Evolutionary conservation across 1,140 invertebrate species (phyloP), one percentile per base, ranked within the genome.

Genomic region (Eueides isabella): DNA sequence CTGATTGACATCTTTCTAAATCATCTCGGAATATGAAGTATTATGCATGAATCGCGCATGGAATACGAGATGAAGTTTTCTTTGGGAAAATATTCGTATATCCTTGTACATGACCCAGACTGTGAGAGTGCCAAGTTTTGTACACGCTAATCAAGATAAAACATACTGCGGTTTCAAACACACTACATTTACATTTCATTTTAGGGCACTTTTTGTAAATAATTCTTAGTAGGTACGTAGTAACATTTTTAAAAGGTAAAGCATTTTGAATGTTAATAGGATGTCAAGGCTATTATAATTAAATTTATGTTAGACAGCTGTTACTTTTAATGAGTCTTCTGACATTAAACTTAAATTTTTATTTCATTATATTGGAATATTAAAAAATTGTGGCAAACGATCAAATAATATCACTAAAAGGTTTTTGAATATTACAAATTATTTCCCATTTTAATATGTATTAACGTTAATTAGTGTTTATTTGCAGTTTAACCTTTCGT

Each of bases 141-240:
- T 23, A 23, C 31, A 41, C 30, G 19, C 55, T 69, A 62, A 70
- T 70, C 68, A 70, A 70, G 68, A 69, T 69, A 61, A 69, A 65
- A 70, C 61, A 23, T 16, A 14, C 0, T 23, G 16, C 12, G 23
- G 4, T 19, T 70, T 30, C 68, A 63, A 31, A 70, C 33, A 44
- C 4, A 33, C 65, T 67, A 55, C 63, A 65, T 19, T 65, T 63
- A 63, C 61, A 30, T 63, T 30, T 5, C 29, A 63, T 63, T 31
- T 62, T 63, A 0, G 48, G 48, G 48, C 23, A 55, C 0, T 23
- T 55, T 55, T 55, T 11, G 48, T 55, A 23, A 55, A 26, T 55
- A 11, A 55, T 26, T 55, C 12, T 7, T 31, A n/a, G 38, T 19
- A 19, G 14, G 41, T 44, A 44, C 16, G 1, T 55, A 48, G 41